phyloP scores from a whole-genome alignment of 1,140 invertebrate genomes.

The Papilio glaucus region DNA sequence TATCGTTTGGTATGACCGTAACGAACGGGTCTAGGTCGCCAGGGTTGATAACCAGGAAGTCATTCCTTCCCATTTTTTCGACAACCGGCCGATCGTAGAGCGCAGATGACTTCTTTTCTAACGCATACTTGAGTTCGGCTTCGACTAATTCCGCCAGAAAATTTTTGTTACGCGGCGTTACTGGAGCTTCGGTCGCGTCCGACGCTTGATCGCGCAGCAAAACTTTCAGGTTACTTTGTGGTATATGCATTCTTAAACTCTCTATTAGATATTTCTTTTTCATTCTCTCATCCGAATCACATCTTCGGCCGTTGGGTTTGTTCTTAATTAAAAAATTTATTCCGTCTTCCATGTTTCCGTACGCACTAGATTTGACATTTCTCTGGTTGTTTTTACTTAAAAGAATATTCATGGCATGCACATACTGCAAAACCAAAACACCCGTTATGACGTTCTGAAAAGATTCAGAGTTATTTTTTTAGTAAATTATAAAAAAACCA shows the following conservation, averaged over 20 bases:
- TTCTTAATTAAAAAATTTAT: slow-evolving; percentile 6
- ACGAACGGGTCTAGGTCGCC: slow-evolving; percentile 49
- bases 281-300: slow-evolving; percentile 2
- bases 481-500: too few species aligned
- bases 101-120: slow-evolving; percentile 53
- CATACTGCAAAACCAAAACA: not conserved
- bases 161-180: slow-evolving; percentile 37
- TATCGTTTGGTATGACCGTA: slow-evolving; percentile 65
- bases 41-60: slow-evolving; percentile 52
- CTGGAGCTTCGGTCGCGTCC: not conserved
- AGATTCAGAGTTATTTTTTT: not conserved
- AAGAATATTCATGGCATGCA: not conserved
- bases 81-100: slow-evolving; percentile 54
- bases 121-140: slow-evolving; percentile 53
- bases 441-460: slow-evolving; percentile 6
- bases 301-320: slow-evolving; percentile 1
- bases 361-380: not conserved
- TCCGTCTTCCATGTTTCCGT: not conserved
- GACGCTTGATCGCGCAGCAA: not conserved
- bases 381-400: not conserved
- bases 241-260: slow-evolving; percentile 13
- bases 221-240: not conserved
- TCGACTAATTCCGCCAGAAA: slow-evolving; percentile 49
- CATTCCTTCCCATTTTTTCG: slow-evolving; percentile 57
- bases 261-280: slow-evolving; percentile 6